These are phyloP conservation scores for Amphipoea oculea DNA, from an alignment of 2,888 invertebrate genomes.

Conservation along the genomic window DNA sequence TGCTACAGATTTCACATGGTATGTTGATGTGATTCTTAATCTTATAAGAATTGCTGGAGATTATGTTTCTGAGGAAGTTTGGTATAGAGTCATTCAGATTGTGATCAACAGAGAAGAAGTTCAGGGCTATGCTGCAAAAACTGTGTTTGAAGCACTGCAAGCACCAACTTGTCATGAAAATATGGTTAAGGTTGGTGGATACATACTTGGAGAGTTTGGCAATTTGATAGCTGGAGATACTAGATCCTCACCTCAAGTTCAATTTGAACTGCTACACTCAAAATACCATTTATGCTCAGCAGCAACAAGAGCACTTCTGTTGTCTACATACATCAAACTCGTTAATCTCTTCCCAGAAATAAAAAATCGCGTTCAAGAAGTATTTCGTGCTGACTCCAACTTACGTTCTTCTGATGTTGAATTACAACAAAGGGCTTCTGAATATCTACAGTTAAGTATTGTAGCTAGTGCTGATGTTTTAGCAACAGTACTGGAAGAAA, in stretches of 20 bases:
- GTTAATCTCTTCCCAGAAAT: slow-evolving; percentile 99
- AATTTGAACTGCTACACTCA: slow-evolving; percentile 99
- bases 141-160: slow-evolving; percentile 99
- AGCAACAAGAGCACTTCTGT: slow-evolving; percentile 98
- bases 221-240: slow-evolving; percentile 99
- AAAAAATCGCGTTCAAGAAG: slow-evolving; percentile 98
- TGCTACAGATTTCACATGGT: slow-evolving; percentile 99
- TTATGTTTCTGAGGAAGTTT: slow-evolving; percentile 99
- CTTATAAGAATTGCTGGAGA: slow-evolving; percentile 99
- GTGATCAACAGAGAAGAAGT: slow-evolving; percentile 99
- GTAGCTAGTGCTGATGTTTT: slow-evolving; percentile 99
- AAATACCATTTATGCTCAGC: slow-evolving; percentile 99
- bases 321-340: slow-evolving; percentile 99
- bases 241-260: slow-evolving; percentile 98
- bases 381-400: slow-evolving; percentile 98
- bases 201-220: slow-evolving; percentile 99
- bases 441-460: slow-evolving; percentile 98
- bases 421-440: slow-evolving; percentile 99
- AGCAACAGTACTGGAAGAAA: slow-evolving; percentile 99
- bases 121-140: slow-evolving; percentile 99
- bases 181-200: slow-evolving; percentile 99
- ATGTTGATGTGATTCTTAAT: slow-evolving; percentile 99
- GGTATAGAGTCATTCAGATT: slow-evolving; percentile 99
- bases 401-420: slow-evolving; percentile 99
- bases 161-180: slow-evolving; percentile 99